Base-by-base conservation (phyloP, 2,797 vertebrate species). In the Anguilla anguilla region DNA sequence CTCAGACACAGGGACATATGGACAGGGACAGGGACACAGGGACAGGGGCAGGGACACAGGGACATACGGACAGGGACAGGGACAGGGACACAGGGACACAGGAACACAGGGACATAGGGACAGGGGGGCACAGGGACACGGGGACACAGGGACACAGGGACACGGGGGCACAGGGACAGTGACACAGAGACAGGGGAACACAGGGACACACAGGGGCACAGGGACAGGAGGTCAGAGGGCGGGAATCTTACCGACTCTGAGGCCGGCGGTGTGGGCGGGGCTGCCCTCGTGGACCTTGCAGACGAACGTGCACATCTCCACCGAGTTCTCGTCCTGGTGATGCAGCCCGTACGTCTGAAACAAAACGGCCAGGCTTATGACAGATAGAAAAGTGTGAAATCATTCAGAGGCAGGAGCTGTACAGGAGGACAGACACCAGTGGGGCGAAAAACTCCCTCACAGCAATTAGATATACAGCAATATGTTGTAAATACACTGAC, bases 221-320 rank as follows among this genome's bases (percentile, higher is more conserved):
- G 17, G 61, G 25, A 67, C 3, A 3, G 69, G 81, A 31, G 53
- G 2, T 69, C 17, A 19, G 39, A 25, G 86, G 13, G 55, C 49
- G 72, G 59, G 6, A 79, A 6, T 88, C 97, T 96, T 94, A 99
- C 98, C 98, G 7, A 98, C 93, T 95, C 96, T 97, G 59, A 99
- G 97, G 86, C 98, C 98, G 0, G 97, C 97, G 0, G 94, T 92
- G 83, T 97, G 97, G 0, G 98, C 98, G 0, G 98, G 97, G 91
- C 97, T 98, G 91, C 96, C 95, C 0, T 96, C 95, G 0, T 98
- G 98, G 89, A 99, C 98, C 39, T 97, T 96, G 91, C 97, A 99
- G 91, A 99, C 97, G 72, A 99, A 99, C 0, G 98, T 99, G 93
- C 98, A 98, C 98, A 99, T 98, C 94, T 99, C 98, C 92, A 99